Evolutionary conservation across 2,888 invertebrate species (phyloP).

Genomic region (Rhogogaster chlorosoma): DNA sequence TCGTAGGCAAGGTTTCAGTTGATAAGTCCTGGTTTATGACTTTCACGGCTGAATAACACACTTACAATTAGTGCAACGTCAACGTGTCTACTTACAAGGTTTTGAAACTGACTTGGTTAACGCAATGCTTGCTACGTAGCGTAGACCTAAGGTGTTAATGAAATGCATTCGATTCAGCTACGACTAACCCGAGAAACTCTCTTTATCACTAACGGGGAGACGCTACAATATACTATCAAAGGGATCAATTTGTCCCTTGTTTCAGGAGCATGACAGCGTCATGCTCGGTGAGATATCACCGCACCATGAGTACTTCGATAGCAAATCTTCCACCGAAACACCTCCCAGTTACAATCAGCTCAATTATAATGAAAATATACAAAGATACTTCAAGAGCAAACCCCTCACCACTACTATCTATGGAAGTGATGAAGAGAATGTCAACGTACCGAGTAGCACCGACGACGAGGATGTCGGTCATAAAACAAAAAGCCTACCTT

Average conservation of each 20-base stretch:
- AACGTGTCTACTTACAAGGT: constrained; percentile 61
- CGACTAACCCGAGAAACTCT: constrained; percentile 12
- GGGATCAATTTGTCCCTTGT: constrained; percentile 76
- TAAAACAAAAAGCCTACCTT: constrained; percentile 63
- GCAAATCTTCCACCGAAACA: constrained; percentile 87
- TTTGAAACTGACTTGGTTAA: constrained; percentile 60
- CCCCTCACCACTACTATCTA: constrained; percentile 62
- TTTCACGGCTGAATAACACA: neutral
- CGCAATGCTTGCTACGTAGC: constrained; percentile 22
- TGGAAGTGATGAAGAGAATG: constrained; percentile 70
- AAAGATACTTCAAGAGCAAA: constrained; percentile 80
- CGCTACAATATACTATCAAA: constrained; percentile 64
- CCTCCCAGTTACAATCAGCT: constrained; percentile 91
- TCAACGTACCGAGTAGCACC: constrained; percentile 59
- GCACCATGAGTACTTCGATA: constrained; percentile 89
- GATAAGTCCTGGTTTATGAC: neutral
- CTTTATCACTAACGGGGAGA: constrained; percentile 20
- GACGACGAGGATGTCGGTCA: constrained; percentile 66
- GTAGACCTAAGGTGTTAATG: constrained; percentile 12
- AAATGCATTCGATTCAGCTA: constrained; percentile 22
- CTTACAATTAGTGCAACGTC: neutral
- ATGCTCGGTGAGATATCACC: constrained; percentile 93
- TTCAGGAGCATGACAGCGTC: constrained; percentile 88
- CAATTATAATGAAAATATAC: constrained; percentile 91
- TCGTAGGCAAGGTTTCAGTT: neutral